These are phyloP conservation scores for Papilio polyxenes DNA, from an alignment of 1,140 invertebrate genomes.

Conservation along the genomic window DNA sequence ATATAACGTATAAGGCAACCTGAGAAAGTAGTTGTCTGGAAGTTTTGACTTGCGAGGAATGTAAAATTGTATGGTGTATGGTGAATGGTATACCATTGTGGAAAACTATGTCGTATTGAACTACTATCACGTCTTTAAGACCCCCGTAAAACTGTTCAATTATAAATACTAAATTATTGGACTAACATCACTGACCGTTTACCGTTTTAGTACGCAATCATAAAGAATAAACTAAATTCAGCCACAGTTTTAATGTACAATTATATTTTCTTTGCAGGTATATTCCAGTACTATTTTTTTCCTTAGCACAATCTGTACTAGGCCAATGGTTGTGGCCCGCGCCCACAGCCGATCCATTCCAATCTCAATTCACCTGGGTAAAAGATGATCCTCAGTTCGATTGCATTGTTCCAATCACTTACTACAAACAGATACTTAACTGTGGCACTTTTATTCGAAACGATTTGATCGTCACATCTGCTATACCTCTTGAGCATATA, in stretches of 20 bases:
- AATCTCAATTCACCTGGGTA: neutral
- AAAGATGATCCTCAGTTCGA: neutral
- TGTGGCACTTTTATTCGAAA: neutral
- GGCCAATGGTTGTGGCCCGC: neutral
- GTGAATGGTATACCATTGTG: too few relatives aligned
- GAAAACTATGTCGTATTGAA: too few relatives aligned
- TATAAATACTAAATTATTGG: neutral
- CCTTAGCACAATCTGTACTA: neutral
- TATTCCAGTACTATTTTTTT: neutral
- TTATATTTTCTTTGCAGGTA: neutral
- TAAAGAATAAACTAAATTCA: neutral
- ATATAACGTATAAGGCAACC: too few relatives aligned
- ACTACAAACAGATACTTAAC: neutral
- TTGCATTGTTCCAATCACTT: constrained; percentile 4
- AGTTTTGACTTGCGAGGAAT: too few relatives aligned
- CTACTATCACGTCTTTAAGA: too few relatives aligned
- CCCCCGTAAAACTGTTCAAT: neutral
- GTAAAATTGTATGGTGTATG: too few relatives aligned
- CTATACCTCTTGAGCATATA: neutral
- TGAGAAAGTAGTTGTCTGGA: neutral
- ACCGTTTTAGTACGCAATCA: neutral
- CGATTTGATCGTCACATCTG: neutral
- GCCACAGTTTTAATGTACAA: neutral
- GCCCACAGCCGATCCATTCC: neutral
- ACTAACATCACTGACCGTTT: neutral